Base-by-base conservation (phyloP, 1,140 invertebrate species). In the Aporrectodea caliginosa region DNA sequence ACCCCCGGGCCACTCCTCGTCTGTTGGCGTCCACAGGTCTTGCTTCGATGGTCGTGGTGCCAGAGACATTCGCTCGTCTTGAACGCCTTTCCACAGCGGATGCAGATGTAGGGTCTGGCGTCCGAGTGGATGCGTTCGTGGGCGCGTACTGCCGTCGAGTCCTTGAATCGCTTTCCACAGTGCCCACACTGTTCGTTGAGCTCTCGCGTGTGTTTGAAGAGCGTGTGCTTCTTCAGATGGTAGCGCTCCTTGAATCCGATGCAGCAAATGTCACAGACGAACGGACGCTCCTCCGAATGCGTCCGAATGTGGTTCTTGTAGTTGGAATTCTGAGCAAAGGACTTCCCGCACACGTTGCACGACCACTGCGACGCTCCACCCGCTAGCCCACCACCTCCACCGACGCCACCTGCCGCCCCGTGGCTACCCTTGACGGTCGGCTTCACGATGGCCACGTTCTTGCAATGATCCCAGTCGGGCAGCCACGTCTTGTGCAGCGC, bases 241-340 rank as follows among this genome's bases (percentile, higher is more conserved):
- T 78, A 78, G 6, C 76, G 32, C 27, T 81, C 77, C 58, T 81
- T 81, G 77, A 81, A 81, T 43, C 80, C 80, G 22, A 81, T 98
- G 34, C 94, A 93, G 86, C 96, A 98, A 83, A 98, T 96, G 88
- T 98, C 95, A 88, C 96, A 98, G 71, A 94, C 94, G 87, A 97
- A 98, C 0, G 96, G 96, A 78, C 96, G 89, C 88, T 98, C 96
- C 87, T 98, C 95, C 29, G 96, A 98, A 84, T 98, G 96, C 0
- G 95, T 98, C 80, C 96, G 89, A 80, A 98, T 91, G 85, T 97
- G 95, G 83, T 96, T 96, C 87, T 95, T 94, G 1, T 98, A 91
- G 0, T 95, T 93, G 88, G 95, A 97, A 0, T 96, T 96, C 32
- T 97, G 90, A 0, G 95, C 97, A 90, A 98, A 98, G 75, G 69